A percentile compares a stretch with the other conserved stretches of the same genome.
phyloP scores from a whole-genome alignment of 1,140 invertebrate genomes.

The Drosophila trapezifrons region DNA sequence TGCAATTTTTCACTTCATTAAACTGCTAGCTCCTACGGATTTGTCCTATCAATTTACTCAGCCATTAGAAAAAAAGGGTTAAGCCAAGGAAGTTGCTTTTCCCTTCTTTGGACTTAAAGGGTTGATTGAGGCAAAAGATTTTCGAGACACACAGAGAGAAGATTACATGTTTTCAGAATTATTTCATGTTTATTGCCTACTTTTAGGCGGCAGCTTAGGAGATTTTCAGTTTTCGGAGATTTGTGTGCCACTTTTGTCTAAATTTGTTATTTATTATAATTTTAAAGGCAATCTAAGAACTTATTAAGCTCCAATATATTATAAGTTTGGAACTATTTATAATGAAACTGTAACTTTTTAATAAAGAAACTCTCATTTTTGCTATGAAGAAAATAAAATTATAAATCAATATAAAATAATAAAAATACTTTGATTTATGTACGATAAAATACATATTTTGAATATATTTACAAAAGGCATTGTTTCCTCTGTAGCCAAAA shows the following conservation, averaged over 20 bases:
- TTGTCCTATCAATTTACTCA: constrained; percentile 78
- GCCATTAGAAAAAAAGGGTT: constrained; percentile 55
- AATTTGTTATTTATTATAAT: too few relatives aligned
- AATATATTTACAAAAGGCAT: too few relatives aligned
- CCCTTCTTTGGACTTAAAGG: constrained; percentile 39
- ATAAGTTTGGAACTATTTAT: too few relatives aligned
- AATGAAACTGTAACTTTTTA: too few relatives aligned
- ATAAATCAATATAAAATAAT: not conserved
- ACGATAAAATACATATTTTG: too few relatives aligned
- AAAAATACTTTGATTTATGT: too few relatives aligned
- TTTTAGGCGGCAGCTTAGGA: not conserved
- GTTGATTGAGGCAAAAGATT: constrained; percentile 63
- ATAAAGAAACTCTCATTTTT: too few relatives aligned
- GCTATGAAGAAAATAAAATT: not conserved
- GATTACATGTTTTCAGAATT: not conserved
- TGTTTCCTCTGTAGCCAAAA: constrained; percentile 24
- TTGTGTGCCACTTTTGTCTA: not conserved
- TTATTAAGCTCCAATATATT: not conserved
- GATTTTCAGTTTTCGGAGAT: too few relatives aligned
- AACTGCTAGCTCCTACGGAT: constrained; percentile 66
- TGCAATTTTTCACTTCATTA: constrained; percentile 81
- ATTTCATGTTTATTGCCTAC: not conserved
- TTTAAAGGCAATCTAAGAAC: not conserved
- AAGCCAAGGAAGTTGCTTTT: constrained; percentile 37
- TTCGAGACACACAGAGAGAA: not conserved